phyloP scores from a whole-genome alignment of 2,888 invertebrate genomes.

The Acrobasis suavella region DNA sequence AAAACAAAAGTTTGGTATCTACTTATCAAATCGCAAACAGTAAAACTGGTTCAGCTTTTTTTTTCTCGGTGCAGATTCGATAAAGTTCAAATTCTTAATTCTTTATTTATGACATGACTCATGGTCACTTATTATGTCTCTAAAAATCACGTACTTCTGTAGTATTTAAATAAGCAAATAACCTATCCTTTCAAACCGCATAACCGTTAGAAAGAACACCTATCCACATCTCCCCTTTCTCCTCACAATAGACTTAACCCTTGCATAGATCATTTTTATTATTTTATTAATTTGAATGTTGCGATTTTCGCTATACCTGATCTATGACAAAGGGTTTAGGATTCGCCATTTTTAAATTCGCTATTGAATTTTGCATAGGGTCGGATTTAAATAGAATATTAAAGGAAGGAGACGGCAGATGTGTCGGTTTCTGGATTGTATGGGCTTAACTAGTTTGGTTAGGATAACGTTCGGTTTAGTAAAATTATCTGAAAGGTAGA shows the following conservation, averaged over 20 bases:
- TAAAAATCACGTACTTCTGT: too few species aligned
- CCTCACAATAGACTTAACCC: slow-evolving; percentile 59
- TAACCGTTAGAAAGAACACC: slow-evolving; percentile 23
- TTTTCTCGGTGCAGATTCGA: too few species aligned
- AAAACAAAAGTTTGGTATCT: too few species aligned
- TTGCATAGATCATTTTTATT: slow-evolving; percentile 67
- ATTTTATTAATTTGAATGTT: slow-evolving; percentile 81
- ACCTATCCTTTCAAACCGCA: background rate
- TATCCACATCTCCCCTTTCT: slow-evolving; percentile 35
- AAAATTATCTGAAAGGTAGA: too few species aligned
- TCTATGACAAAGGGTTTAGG: slow-evolving; percentile 62
- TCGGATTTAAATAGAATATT: slow-evolving; percentile 59
- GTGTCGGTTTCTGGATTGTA: slow-evolving; percentile 24
- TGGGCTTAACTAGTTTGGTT: slow-evolving; percentile 13
- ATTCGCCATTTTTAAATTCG: slow-evolving; percentile 60
- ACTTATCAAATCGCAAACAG: too few species aligned
- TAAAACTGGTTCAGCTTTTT: too few species aligned
- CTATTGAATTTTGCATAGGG: slow-evolving; percentile 79
- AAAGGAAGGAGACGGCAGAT: slow-evolving; percentile 38
- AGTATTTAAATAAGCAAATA: background rate
- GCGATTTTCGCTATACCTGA: slow-evolving; percentile 78
- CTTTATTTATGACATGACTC: too few species aligned
- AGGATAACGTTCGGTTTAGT: slow-evolving; percentile 4
- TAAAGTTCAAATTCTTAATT: too few species aligned
- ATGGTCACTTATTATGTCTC: too few species aligned